Base-by-base conservation (phyloP, 1,140 invertebrate species). In the Trichoplusia ni region DNA sequence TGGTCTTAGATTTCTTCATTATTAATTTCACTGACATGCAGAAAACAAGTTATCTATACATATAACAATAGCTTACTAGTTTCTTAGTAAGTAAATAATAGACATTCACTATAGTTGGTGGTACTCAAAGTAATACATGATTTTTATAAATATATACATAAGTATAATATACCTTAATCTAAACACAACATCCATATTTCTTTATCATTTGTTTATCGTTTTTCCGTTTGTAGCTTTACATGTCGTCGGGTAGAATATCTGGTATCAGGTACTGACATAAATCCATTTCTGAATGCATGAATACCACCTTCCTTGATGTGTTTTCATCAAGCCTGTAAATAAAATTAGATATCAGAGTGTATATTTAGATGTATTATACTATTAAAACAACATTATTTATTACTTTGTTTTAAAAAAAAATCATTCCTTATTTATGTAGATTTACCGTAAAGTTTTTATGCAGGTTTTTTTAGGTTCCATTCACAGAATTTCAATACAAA, bases 251-350 rank as follows among this genome's bases (percentile, higher is more conserved):
- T 69, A 95, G 88, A 71, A 95, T 94, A 79, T 95, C 95, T 8
- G 95, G 95, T 90, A 95, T 95, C 61, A 95, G 79, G 82, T 95
- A 94, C 67, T 93, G 92, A 78, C 94, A 95, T 8, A 95, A 85
- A 64, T 95, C 94, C 75, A 91, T 90, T 77, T 95, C 94, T 31
- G 92, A 93, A 73, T 84, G 91, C 0, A 95, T 93, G 86, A 95
- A 95, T 25, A 92, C 91, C 2, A 95, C 94, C 90, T 95, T 95
- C 25, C 93, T 92, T 35, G 94, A 92, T 31, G 95, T 95, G 59
- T 95, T 95, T 75, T 95, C 95, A 84, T 95, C 94, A 59, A 95
- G 80, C 93, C 94, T 94, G 82, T 51, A 90, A 58, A 73, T 58
- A 63, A 44, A 63, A 53, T 51, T 37, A 3, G 1, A n/a, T 1